A percentile compares a stretch with the other conserved stretches of the same genome.
phyloP scores from a whole-genome alignment of 2,888 invertebrate species.

The Papilio demoleus region DNA sequence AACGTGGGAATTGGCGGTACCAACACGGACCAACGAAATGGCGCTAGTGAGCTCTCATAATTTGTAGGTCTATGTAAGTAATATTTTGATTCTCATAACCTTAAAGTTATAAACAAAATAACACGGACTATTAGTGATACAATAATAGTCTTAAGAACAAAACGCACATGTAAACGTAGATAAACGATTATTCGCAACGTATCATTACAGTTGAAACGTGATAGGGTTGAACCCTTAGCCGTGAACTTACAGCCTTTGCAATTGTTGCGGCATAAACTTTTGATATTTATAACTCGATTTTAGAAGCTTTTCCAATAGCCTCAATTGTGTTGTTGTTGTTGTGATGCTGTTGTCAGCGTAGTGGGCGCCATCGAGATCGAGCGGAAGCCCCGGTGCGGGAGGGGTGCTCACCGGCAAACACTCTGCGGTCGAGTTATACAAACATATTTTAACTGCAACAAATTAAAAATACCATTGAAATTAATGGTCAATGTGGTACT shows the following conservation, averaged over 20 bases:
- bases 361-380: too few relatives aligned
- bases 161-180: slow-evolving; percentile 34
- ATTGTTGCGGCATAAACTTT: slow-evolving; percentile 30
- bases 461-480: background rate
- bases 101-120: slow-evolving; percentile 20
- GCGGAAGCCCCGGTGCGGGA: too few relatives aligned
- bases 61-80: background rate
- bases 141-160: slow-evolving; percentile 36
- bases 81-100: slow-evolving; percentile 6
- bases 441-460: slow-evolving; percentile 12
- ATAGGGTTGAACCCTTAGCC: slow-evolving; percentile 38
- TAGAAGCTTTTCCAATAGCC: too few relatives aligned
- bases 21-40: too few relatives aligned
- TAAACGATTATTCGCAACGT: slow-evolving; percentile 40
- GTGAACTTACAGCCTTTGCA: slow-evolving; percentile 34
- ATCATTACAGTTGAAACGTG: slow-evolving; percentile 39
- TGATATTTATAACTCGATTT: too few relatives aligned
- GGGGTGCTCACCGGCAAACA: too few relatives aligned
- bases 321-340: too few relatives aligned
- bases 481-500: too few relatives aligned
- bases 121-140: slow-evolving; percentile 27
- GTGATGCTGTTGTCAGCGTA: too few relatives aligned
- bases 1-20: too few relatives aligned
- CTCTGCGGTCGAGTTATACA: too few relatives aligned
- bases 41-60: too few relatives aligned